phyloP scores from a whole-genome alignment of 2,888 invertebrate genomes.

The Spicauda simplicius region DNA sequence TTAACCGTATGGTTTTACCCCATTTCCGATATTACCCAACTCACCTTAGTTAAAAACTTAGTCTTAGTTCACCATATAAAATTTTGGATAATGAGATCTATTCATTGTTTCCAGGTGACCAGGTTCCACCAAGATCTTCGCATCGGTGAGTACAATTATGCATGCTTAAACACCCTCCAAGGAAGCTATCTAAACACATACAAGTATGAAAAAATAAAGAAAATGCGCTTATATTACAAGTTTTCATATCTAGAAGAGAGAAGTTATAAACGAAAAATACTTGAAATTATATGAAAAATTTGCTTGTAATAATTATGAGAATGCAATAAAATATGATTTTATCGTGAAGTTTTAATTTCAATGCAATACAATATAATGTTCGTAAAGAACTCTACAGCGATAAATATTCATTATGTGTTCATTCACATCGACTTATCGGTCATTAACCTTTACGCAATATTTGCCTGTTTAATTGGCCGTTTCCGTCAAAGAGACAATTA shows the following conservation, averaged over 20 bases:
- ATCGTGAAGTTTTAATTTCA: neutral
- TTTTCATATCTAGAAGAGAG: no score
- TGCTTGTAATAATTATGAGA: neutral
- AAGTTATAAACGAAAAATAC: no score
- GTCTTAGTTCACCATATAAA: neutral
- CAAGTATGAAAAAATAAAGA: no score
- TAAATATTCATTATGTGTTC: constrained; percentile 10
- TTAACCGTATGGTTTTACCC: no score
- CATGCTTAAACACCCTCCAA: constrained; percentile 1
- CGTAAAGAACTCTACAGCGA: constrained; percentile 6
- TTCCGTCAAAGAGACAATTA: constrained; percentile 5
- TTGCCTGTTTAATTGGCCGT: constrained; percentile 10
- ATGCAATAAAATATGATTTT: neutral
- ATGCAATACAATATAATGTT: constrained; percentile 10
- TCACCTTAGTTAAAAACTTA: no score
- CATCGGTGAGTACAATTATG: constrained; percentile 19
- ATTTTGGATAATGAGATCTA: neutral
- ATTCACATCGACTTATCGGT: constrained; percentile 14
- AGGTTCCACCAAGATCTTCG: constrained; percentile 1
- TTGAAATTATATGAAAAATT: no score
- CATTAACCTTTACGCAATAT: constrained; percentile 17
- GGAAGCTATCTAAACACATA: neutral
- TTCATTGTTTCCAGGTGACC: constrained; percentile 18
- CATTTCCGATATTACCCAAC: no score
- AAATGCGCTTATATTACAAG: no score